A percentile compares a stretch with the other conserved stretches of the same genome.
Evolutionary conservation across 2,888 invertebrate species (phyloP).

Genomic region (Drosophila rubida): DNA sequence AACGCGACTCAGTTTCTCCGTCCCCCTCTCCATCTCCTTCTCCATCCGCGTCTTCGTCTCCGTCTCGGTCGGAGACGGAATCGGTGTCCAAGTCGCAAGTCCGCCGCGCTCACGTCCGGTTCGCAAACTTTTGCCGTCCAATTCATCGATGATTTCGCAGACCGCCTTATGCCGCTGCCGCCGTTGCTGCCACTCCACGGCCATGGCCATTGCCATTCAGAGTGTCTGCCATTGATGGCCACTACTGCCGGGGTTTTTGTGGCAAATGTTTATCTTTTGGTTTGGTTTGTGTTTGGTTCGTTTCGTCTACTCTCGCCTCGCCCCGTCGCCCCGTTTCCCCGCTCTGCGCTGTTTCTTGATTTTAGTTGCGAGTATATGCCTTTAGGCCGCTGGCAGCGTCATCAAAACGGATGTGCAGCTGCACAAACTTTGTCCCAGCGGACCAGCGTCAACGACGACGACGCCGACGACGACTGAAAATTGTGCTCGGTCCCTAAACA

Average conservation of each 20-base stretch:
- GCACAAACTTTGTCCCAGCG: slow-evolving; percentile 65
- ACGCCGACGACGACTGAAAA: slow-evolving; percentile 2
- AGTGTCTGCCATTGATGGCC: slow-evolving; percentile 59
- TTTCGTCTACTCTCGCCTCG: too few relatives aligned
- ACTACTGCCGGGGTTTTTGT: slow-evolving; percentile 47
- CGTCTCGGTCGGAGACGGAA: slow-evolving; percentile 29
- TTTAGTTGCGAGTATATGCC: slow-evolving; percentile 42
- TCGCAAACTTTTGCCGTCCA: slow-evolving; percentile 73
- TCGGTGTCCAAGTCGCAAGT: slow-evolving; percentile 28
- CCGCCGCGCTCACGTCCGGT: slow-evolving; percentile 55
- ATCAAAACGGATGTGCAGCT: slow-evolving; percentile 75
- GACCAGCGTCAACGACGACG: not conserved
- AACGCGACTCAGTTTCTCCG: slow-evolving; percentile 30
- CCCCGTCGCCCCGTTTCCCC: too few relatives aligned
- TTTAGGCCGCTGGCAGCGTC: slow-evolving; percentile 48
- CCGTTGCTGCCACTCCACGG: slow-evolving; percentile 38
- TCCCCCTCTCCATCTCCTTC: not conserved
- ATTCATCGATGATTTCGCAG: slow-evolving; percentile 76
- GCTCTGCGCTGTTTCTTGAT: slow-evolving; percentile 44
- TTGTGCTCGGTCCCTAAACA: slow-evolving; percentile 24
- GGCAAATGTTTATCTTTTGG: slow-evolving; percentile 73
- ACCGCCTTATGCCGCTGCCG: slow-evolving; percentile 41
- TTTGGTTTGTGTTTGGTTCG: slow-evolving; percentile 43
- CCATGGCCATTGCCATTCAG: slow-evolving; percentile 50
- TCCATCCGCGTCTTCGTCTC: slow-evolving; percentile 2